Base-by-base conservation (phyloP, 2,113 vertebrate species). In the Calyptomena viridis region DNA sequence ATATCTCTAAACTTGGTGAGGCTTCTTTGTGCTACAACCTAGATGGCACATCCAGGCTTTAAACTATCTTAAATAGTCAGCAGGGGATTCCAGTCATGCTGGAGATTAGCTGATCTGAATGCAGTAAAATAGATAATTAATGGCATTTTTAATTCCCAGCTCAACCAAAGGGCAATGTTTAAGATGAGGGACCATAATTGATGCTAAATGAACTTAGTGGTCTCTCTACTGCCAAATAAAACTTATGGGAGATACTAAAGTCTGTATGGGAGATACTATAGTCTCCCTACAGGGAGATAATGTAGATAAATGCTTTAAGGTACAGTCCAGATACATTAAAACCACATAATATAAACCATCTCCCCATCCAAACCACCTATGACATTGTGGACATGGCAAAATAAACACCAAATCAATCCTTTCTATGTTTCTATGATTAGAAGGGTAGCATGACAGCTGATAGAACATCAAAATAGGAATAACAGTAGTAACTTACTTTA, bases 401-500 rank as follows among this genome's bases (percentile, higher is more conserved):
- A 18, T 27, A 35, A 76, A 58, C n/a, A 77, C 0, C 21, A 85
- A 40, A 28, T 44, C 63, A 84, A 77, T 6, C 4, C 18, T 71
- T 77, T 63, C 22, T 11, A 9, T 27, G 18, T 33, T 63, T 71
- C 27, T 50, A 5, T 63, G 15, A 39, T 52, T 39, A 31, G 37
- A 88, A 81, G 11, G 17, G 30, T 8, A n/a, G 6, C 24, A 59
- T 6, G 6, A 63, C 30, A 94, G 33, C 12, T 50, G 18, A 79
- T 31, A 67, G 2, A 88, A 72, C 11, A 74, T 9, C 0, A 78
- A 67, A 69, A 55, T 4, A 31, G 31, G 33, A 62, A 31, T 18
- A 63, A 14, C 74, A 49, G 19, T 17, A 73, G n/a, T 11, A 86
- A 90, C 85, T 97, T 93, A 98, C 99, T 53, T 84, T 30, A 49